phyloP scores from a whole-genome alignment of 2,888 invertebrate genomes.

The Ernsta delagoae region DNA sequence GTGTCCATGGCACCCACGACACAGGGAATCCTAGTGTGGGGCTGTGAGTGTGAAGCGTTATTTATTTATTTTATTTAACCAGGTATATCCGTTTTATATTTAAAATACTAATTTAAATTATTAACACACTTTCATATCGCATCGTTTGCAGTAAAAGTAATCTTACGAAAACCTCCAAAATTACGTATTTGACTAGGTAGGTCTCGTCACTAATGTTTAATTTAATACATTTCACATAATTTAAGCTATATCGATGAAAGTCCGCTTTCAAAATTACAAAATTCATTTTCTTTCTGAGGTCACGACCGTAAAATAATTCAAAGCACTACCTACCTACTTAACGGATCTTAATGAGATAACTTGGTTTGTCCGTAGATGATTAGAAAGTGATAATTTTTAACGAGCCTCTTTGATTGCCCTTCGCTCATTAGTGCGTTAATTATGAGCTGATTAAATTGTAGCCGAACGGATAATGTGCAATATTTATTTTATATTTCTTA shows the following conservation, averaged over 20 bases:
- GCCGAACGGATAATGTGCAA: background rate
- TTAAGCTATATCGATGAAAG: constrained; percentile 8
- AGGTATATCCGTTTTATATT: too few species aligned
- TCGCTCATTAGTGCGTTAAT: constrained; percentile 25
- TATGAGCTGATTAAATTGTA: constrained; percentile 27
- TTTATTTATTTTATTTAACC: too few species aligned
- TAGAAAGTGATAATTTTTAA: constrained; percentile 33
- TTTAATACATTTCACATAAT: constrained; percentile 18
- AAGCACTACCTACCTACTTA: constrained; percentile 18
- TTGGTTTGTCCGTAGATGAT: constrained; percentile 23
- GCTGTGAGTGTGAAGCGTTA: too few species aligned
- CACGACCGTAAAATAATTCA: constrained; percentile 30
- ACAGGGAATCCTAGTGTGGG: too few species aligned
- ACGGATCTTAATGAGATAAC: constrained; percentile 26
- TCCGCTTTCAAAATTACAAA: constrained; percentile 22
- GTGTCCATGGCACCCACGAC: too few species aligned
- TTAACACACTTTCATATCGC: background rate
- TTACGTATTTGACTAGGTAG: background rate
- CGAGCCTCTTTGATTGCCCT: constrained; percentile 18
- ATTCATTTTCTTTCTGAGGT: constrained; percentile 24
- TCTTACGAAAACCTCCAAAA: background rate
- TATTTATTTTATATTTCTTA: background rate
- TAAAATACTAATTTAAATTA: background rate
- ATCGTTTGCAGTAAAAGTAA: background rate
- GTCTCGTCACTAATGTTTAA: constrained; percentile 11